phyloP scores from a whole-genome alignment of 1,140 invertebrate species.

The Diachasmimorpha longicaudata region DNA sequence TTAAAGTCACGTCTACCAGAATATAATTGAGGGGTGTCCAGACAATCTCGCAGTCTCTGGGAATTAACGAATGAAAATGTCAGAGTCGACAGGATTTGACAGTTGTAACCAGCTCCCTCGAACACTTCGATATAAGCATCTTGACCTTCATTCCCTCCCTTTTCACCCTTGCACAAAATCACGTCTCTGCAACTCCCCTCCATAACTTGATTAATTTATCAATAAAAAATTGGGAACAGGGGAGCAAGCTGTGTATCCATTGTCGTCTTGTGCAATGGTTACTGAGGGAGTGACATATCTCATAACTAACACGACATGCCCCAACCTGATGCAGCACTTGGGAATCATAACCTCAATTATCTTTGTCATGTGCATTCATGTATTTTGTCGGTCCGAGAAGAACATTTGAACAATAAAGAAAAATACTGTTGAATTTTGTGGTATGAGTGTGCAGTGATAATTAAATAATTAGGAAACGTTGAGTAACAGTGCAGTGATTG shows the following conservation, averaged over 20 bases:
- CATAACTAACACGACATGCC: too few relatives aligned
- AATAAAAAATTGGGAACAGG: too few relatives aligned
- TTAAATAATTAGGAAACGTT: too few relatives aligned
- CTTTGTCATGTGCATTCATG: too few relatives aligned
- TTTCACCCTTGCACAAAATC: conserved; percentile 49
- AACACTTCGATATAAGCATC: conserved; percentile 46
- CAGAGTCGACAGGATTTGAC: conserved; percentile 47
- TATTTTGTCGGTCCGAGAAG: too few relatives aligned
- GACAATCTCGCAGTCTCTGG: conserved; percentile 36
- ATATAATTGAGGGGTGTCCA: conserved; percentile 40
- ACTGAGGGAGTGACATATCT: too few relatives aligned
- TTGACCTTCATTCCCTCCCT: conserved; percentile 42
- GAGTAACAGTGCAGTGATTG: too few relatives aligned
- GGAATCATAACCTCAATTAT: background rate
- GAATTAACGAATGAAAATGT: conserved; percentile 51
- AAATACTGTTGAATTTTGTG: background rate
- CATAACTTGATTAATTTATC: background rate
- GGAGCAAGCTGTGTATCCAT: too few relatives aligned
- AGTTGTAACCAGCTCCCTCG: conserved; percentile 45
- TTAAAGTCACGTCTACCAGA: conserved; percentile 43
- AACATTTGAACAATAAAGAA: background rate
- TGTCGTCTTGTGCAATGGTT: too few relatives aligned
- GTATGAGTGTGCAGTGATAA: too few relatives aligned
- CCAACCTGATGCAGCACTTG: background rate
- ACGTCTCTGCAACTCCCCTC: conserved; percentile 32